These are phyloP conservation scores for Chironomus striatipennis DNA, from an alignment of 1,140 invertebrate genomes.

Conservation along the genomic window DNA sequence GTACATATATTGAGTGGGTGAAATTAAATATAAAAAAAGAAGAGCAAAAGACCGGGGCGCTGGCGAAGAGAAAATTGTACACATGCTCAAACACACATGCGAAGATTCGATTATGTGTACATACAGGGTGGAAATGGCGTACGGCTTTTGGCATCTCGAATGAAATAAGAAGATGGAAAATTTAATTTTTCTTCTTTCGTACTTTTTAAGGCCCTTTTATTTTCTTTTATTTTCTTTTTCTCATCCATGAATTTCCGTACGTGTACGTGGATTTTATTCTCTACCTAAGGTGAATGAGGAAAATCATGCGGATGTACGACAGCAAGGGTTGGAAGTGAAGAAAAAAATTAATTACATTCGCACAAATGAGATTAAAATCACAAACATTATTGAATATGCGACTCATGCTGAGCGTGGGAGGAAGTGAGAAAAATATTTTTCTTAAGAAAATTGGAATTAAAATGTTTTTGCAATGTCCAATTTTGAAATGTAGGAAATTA, in stretches of 20 bases:
- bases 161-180: not conserved
- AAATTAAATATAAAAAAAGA: slow-evolving; percentile 15
- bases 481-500: not conserved
- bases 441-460: not conserved
- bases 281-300: no score
- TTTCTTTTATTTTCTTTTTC: not conserved
- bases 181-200: no score
- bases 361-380: slow-evolving; percentile 18
- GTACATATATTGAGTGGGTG: not conserved
- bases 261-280: no score
- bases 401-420: not conserved
- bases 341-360: slow-evolving; percentile 15
- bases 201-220: not conserved
- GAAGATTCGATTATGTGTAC: not conserved
- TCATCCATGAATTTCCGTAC: not conserved
- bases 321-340: not conserved
- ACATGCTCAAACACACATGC: slow-evolving; percentile 21
- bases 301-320: not conserved
- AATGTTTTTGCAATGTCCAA: not conserved
- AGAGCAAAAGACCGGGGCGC: not conserved
- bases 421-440: slow-evolving; percentile 1
- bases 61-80: slow-evolving; percentile 6
- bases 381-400: not conserved
- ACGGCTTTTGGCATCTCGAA: not conserved
- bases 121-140: not conserved